phyloP scores from a whole-genome alignment of 2,113 vertebrate species.

The Gasterosteus aculeatus region DNA sequence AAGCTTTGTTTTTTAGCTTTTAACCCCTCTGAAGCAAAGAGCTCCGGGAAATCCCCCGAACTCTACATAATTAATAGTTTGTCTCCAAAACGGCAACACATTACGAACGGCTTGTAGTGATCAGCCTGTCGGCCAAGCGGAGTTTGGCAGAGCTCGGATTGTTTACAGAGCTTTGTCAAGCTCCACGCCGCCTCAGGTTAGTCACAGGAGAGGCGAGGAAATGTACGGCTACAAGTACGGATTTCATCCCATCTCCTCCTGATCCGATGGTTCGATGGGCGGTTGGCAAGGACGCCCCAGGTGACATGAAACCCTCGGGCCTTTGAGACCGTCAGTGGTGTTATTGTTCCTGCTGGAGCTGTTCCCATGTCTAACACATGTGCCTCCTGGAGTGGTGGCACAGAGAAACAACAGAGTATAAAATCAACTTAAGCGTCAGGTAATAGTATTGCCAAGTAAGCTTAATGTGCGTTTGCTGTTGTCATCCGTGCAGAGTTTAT shows the following conservation, averaged over 20 bases:
- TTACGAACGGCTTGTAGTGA: not conserved
- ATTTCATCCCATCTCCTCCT: conserved; percentile 1
- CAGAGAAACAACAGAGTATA: not conserved
- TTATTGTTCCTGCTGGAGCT: conserved; percentile 12
- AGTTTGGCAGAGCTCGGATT: not conserved
- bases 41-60: not conserved
- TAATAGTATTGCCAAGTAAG: conserved; percentile 8
- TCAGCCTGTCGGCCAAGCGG: not conserved
- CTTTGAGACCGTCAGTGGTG: not conserved
- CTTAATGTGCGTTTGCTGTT: conserved; percentile 36
- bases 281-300: not conserved
- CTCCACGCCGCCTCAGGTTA: not conserved
- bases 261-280: no score
- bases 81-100: not conserved
- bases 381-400: not conserved
- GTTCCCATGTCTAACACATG: not conserved
- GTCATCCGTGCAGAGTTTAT: conserved; percentile 21
- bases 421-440: not conserved
- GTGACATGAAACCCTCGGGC: not conserved
- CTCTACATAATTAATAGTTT: not conserved
- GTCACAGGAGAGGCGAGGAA: not conserved
- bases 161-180: not conserved
- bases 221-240: not conserved
- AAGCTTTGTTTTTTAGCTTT: not conserved
- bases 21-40: not conserved